Evolutionary conservation across 2,797 vertebrate species (phyloP), one percentile per base, ranked within the genome.

Genomic region (Poeciliopsis turneri): DNA sequence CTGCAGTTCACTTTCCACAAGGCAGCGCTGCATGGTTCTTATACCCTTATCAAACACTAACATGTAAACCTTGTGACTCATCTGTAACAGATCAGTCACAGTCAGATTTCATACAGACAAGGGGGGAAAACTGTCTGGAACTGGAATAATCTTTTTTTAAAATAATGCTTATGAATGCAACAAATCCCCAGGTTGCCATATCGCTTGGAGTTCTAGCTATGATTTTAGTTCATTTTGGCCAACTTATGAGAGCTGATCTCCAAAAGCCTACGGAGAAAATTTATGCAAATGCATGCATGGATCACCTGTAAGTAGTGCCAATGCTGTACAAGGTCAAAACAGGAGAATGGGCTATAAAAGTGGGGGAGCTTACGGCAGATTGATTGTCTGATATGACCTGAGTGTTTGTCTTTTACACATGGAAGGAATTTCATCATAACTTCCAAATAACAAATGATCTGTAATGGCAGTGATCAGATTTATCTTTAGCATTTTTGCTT

Each of bases 251-350:
- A 82, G 80, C 89, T 82, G 85, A 90, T 90, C 92, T 79, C 46
- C 82, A 53, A 5, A 43, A 30, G 75, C 66, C 66, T 80, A 76
- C 59, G 45, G 16, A 74, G 49, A 39, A 69, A 81, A 88, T 89
- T 86, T 84, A 92, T 93, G 90, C 88, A 88, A 90, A 89, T 92
- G 57, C 45, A 88, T 89, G 87, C 89, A 64, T 41, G 28, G 72
- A 78, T 78, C 81, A 88, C 85, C 81, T 90, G 88, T 83, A 74
- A 82, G 57, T 55, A 16, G 72, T 57, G 71, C 53, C 36, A 43
- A 16, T 8, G 39, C 76, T 68, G 49, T 59, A 78, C n/a, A 76
- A 78, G 68, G 81, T 82, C 87, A 91, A 82, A 83, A 16, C 73
- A 51, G 47, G 76, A 25, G 55, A 68, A 82, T 72, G 74, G 64